These are phyloP conservation scores for Salvelinus alpinus DNA, from an alignment of 2,113 vertebrate genomes.

Conservation along the genomic window DNA sequence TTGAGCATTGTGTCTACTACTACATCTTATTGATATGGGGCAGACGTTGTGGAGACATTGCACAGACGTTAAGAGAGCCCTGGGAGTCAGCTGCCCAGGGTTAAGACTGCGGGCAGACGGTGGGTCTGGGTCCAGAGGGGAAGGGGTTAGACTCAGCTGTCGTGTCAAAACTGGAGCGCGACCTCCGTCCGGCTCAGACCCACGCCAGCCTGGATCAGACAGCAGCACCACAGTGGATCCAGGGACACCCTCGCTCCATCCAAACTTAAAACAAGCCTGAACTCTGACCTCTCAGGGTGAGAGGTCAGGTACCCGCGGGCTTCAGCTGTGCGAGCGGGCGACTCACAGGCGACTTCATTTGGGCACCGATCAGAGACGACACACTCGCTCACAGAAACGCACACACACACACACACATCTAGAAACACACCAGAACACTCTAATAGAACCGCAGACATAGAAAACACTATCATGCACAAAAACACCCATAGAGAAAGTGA, in stretches of 20 bases:
- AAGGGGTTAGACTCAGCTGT: slow-evolving; percentile 25
- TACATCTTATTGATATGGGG: not conserved
- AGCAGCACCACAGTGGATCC: not conserved
- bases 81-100: slow-evolving; percentile 17
- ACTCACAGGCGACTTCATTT: slow-evolving; percentile 10
- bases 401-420: too few species aligned
- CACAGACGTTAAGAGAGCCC: not conserved
- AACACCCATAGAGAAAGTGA: not conserved
- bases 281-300: slow-evolving; percentile 27
- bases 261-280: slow-evolving; percentile 7
- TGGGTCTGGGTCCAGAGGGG: slow-evolving; percentile 12
- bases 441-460: not conserved
- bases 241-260: not conserved
- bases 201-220: not conserved
- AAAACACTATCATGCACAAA: not conserved
- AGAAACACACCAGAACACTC: not conserved
- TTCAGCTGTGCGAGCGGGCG: slow-evolving; percentile 13
- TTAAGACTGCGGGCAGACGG: slow-evolving; percentile 21
- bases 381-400: too few species aligned
- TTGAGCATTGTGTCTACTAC: not conserved
- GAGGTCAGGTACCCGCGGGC: not conserved
- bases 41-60: not conserved
- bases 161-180: not conserved
- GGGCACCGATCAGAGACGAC: not conserved
- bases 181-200: not conserved